Conservation (phyloP, 2,888 invertebrate species). For the Sipha maydis region DNA sequence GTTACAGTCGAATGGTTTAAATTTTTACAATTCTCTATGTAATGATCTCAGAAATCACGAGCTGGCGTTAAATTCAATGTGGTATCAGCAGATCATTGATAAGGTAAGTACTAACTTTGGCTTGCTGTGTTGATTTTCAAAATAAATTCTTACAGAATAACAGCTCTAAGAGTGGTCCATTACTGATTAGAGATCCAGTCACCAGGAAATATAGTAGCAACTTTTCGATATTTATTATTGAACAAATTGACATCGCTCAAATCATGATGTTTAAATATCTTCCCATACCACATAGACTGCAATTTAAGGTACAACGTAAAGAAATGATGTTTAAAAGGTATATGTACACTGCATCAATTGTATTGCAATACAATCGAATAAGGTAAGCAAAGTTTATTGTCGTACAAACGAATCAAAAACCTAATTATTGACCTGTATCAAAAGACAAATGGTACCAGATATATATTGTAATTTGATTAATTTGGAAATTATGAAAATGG, state of each 20-base stretch:
- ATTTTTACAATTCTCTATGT: slow-evolving; percentile 23
- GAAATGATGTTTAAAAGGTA: slow-evolving; percentile 5
- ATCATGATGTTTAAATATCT: slow-evolving; percentile 26
- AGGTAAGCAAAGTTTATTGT: background rate
- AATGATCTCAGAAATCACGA: slow-evolving; percentile 10
- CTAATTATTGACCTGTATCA: background rate
- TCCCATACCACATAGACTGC: background rate
- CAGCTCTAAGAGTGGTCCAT: background rate
- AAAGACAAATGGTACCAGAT: slow-evolving; percentile 10
- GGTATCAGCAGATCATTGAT: background rate
- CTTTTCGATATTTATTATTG: slow-evolving; percentile 17
- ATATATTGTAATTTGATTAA: slow-evolving; percentile 19
- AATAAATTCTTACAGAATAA: background rate
- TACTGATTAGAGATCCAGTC: slow-evolving; percentile 15
- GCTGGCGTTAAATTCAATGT: background rate
- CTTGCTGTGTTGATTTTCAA: background rate
- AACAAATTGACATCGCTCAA: slow-evolving; percentile 6
- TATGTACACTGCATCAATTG: background rate
- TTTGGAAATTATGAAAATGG: slow-evolving; percentile 49
- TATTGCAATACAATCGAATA: slow-evolving; percentile 21
- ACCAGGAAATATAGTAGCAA: slow-evolving; percentile 1
- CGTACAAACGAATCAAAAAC: background rate
- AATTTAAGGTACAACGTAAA: background rate
- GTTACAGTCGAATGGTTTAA: background rate
- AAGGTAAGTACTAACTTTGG: background rate